Percentiles rank a stretch among this genome's conserved stretches.
phyloP scores from a whole-genome alignment of 2,888 invertebrate genomes.

The Noctua pronuba region DNA sequence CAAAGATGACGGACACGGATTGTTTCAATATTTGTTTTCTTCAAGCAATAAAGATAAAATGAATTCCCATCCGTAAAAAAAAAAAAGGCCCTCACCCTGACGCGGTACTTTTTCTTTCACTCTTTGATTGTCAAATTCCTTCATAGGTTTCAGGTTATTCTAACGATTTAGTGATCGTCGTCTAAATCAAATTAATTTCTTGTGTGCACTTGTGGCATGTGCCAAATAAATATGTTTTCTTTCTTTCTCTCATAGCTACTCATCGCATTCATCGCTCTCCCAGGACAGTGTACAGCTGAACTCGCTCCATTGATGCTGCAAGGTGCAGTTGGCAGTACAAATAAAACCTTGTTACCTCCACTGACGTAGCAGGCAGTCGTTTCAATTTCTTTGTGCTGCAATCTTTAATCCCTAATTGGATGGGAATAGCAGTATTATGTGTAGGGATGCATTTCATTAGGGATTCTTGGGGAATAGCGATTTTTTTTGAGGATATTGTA shows the following conservation, averaged over 20 bases:
- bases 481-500: slow-evolving; percentile 7
- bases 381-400: slow-evolving; percentile 58
- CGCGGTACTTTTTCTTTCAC: not conserved
- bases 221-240: too few species aligned
- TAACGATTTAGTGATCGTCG: too few species aligned
- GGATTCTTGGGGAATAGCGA: not conserved
- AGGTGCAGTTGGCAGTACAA: slow-evolving; percentile 55
- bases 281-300: slow-evolving; percentile 15
- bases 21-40: too few species aligned
- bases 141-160: too few species aligned
- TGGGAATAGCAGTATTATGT: slow-evolving; percentile 25
- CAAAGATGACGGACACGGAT: too few species aligned
- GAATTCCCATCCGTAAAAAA: too few species aligned
- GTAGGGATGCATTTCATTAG: slow-evolving; percentile 9
- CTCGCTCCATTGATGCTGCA: slow-evolving; percentile 28
- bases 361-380: slow-evolving; percentile 38
- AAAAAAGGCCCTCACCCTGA: not conserved
- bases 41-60: too few species aligned
- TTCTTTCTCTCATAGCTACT: not conserved
- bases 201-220: too few species aligned
- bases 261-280: slow-evolving; percentile 1
- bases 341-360: slow-evolving; percentile 57
- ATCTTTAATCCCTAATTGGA: slow-evolving; percentile 62
- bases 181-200: too few species aligned
- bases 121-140: not conserved